Percentiles rank a stretch among this genome's conserved stretches.
Conservation (phyloP, 2,797 vertebrate genomes). For the Tamandua tetradactyla region DNA sequence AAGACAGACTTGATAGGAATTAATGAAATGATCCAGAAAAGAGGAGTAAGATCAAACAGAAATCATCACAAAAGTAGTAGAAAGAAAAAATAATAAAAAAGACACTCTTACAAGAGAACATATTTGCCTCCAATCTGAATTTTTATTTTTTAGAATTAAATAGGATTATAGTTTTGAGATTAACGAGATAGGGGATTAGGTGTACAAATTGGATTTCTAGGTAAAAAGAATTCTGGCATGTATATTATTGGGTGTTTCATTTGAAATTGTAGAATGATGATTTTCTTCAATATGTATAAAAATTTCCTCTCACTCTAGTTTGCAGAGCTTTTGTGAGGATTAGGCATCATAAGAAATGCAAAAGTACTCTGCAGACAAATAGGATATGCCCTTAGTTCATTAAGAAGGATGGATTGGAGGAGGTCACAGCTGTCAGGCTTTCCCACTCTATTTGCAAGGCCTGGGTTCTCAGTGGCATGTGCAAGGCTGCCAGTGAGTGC, state of each 20-base stretch:
- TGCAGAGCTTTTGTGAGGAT: neutral
- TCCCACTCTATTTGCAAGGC: neutral
- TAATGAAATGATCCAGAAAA: neutral
- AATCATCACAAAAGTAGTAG: neutral
- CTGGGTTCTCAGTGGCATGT: neutral
- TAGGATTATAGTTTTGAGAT: neutral
- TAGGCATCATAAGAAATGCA: too few relatives aligned
- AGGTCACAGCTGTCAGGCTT: neutral
- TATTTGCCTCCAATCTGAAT: neutral
- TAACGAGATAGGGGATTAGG: neutral
- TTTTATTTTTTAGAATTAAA: neutral
- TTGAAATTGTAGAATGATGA: neutral
- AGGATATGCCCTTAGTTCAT: fast-evolving
- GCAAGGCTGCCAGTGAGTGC: too few relatives aligned
- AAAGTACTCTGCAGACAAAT: neutral
- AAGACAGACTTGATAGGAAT: neutral
- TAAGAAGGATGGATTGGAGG: too few relatives aligned
- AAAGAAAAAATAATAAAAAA: neutral
- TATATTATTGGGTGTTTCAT: fast-evolving
- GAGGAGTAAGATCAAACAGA: neutral
- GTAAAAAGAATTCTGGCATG: fast-evolving
- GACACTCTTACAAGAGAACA: too few relatives aligned
- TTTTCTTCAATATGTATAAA: neutral
- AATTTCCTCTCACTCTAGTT: fast-evolving
- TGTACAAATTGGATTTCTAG: neutral